Evolutionary conservation across 2,888 invertebrate genomes (phyloP), one percentile per base, ranked within the genome.

Genomic region (Nycteola revayana): DNA sequence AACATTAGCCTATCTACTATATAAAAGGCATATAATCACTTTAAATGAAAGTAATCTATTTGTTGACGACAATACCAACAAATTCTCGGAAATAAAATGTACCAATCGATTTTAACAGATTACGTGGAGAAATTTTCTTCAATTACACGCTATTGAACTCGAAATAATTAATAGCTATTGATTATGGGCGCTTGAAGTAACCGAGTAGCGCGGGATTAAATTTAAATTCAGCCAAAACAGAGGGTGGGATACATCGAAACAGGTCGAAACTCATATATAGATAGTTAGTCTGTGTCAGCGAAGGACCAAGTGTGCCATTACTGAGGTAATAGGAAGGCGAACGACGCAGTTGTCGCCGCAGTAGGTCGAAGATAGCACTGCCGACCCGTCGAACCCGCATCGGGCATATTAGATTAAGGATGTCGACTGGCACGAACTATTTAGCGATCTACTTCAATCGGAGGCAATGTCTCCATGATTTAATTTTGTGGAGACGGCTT

Each of bases 331-430:
- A 68, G 57, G 59, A 60, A 69, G 62, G 50, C 39, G 52, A 61
- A 66, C 65, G 61, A 52, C 59, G 60, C 47, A 55, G 54, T 60
- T 41, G 43, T 57, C 48, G 51, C 66, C 66, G 55, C 65, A 68
- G 29, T 50, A 55, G 61, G 63, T 66, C 57, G 61, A 72, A 75
- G 77, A 74, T 75, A 71, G 74, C 72, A 72, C 64, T 58, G 58
- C 49, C 60, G 48, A 52, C 49, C 56, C 61, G 49, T 36, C 54
- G 46, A 44, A 44, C 44, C 61, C 67, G 67, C 67, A 74, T 68
- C 66, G 59, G 63, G 73, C 68, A 75, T 76, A 78, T 82, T 80
- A 77, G 77, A 81, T 80, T 76, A 80, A 68, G 74, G 66, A 75
- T 67, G 72, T 76, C 68, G 66, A 59, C 64, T 60, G 55, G 53